These are phyloP conservation scores for Palythoa heliodiscus DNA, from an alignment of 92 coral and sea anemone species.

Conservation along the genomic window DNA sequence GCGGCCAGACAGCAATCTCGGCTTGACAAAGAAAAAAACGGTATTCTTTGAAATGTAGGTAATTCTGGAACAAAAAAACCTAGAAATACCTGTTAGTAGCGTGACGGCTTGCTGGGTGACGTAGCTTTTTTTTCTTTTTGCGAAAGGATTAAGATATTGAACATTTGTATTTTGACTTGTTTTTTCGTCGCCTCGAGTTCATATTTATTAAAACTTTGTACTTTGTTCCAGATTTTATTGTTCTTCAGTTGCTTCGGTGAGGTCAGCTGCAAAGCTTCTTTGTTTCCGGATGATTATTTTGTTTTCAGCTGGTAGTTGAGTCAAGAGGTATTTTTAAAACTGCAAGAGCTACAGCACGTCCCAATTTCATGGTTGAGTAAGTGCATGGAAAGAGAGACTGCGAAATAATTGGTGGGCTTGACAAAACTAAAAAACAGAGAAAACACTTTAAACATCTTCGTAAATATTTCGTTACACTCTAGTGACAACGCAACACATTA, in stretches of 20 bases:
- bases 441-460: not conserved
- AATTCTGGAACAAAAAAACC: not conserved
- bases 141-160: not conserved
- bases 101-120: not conserved
- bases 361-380: not conserved
- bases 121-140: not conserved
- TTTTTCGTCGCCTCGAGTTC: not conserved
- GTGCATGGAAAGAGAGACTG: not conserved
- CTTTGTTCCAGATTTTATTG: not conserved
- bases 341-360: not conserved
- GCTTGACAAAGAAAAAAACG: too few relatives aligned
- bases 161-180: not conserved
- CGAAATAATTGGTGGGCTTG: too few relatives aligned
- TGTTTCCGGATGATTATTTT: not conserved
- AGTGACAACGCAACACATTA: not conserved
- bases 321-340: not conserved
- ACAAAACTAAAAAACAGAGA: not conserved
- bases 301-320: not conserved
- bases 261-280: not conserved
- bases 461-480: not conserved
- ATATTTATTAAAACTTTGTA: not conserved
- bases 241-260: not conserved
- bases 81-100: not conserved
- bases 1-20: too few relatives aligned
- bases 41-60: too few relatives aligned